Evolutionary conservation across 2,888 invertebrate species (phyloP).

Genomic region (Pediacus dermestoides): DNA sequence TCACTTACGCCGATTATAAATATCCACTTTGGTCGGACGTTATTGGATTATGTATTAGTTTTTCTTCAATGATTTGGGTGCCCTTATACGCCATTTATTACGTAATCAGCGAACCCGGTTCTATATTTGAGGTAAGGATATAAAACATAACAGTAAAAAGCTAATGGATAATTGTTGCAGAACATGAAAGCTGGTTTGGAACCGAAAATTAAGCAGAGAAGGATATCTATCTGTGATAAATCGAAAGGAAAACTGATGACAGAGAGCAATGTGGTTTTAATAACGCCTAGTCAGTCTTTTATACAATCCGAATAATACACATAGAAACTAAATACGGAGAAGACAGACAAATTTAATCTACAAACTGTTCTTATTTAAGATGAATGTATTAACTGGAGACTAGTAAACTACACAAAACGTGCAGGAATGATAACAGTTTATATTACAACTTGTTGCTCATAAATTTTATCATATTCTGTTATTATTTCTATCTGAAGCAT

Average conservation of each 20-base stretch:
- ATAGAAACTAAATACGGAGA: too few relatives aligned
- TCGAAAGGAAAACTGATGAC: conserved; percentile 52
- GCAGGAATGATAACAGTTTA: too few relatives aligned
- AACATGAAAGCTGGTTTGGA: conserved; percentile 51
- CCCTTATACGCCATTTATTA: conserved; percentile 62
- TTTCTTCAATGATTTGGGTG: conserved; percentile 65
- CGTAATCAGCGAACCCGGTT: conserved; percentile 52
- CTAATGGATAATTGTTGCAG: too few relatives aligned
- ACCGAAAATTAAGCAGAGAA: conserved; percentile 51
- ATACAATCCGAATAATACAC: conserved; percentile 7
- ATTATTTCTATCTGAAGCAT: too few relatives aligned
- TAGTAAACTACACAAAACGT: too few relatives aligned
- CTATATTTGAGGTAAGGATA: conserved; percentile 53
- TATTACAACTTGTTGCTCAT: too few relatives aligned
- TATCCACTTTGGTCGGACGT: conserved; percentile 62
- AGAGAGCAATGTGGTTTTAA: conserved; percentile 51
- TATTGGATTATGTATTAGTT: conserved; percentile 58
- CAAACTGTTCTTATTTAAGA: too few relatives aligned
- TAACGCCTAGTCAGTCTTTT: conserved; percentile 29
- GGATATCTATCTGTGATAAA: conserved; percentile 50
- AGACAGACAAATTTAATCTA: too few relatives aligned
- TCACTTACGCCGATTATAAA: conserved; percentile 56
- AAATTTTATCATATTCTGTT: too few relatives aligned
- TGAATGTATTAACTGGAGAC: too few relatives aligned
- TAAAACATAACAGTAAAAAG: too few relatives aligned